Evolutionary conservation across 2,113 vertebrate species (phyloP), one percentile per base, ranked within the genome.

Genomic region (Sapajus apella): DNA sequence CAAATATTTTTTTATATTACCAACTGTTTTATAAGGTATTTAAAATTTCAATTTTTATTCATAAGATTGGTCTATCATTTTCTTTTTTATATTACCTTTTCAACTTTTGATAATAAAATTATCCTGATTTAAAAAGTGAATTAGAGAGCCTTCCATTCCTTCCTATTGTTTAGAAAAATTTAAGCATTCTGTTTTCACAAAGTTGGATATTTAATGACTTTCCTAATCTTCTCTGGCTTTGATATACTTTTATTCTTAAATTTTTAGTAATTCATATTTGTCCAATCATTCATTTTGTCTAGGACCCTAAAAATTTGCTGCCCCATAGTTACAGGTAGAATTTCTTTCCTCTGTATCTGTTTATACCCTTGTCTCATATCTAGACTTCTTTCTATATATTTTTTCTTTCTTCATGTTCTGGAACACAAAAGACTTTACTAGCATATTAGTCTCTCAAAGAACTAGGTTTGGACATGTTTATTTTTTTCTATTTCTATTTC

Each of bases 1-100:
- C 43, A 80, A 85, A 61, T 27, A 18, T 32, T 6, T 86, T 72
- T 94, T 66, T 25, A 13, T 55, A 75, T 45, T 45, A 27, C 50
- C 50, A 84, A n/a, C 11, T 86, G n/a, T 64, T 90, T 90, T 56
- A 86, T 86, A 64, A 81, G 73, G 9, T 90, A 66, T 61, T 96
- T 35, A 56, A 45, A 79, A 64, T 90, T 85, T 89, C 79, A 50
- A 70, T 52, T 77, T 77, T 12, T 90, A 32, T 85, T 96, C 7
- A 17, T 56, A 77, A 80, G 52, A 81, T 32, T 35, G 58, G 9
- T 43, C 6, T 20, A 40, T 35, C 37, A 6, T 76, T 76, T 82
- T n/a, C 16, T n/a, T 79, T 70, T 58, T 79, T n/a, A 91, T n/a
- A 18, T 64, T 32, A 43, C 50, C n/a, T 72, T 72, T 88, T 94